Evolutionary conservation across 2,888 invertebrate genomes (phyloP).

Genomic region (Temnothorax unifasciatus): DNA sequence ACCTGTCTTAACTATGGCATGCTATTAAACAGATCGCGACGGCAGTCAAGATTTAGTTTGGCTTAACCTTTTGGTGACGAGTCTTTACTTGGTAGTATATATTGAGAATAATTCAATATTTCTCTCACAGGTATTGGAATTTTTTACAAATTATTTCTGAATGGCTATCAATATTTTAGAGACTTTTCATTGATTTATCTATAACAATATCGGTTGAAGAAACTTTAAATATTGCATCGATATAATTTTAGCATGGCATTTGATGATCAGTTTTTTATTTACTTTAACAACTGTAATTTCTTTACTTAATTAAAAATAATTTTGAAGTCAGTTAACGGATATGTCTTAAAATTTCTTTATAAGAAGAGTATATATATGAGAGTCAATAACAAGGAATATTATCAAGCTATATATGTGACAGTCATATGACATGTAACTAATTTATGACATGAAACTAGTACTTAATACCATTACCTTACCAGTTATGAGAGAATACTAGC

Average conservation of each 20-base stretch:
- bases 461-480: constrained; percentile 6
- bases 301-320: background rate
- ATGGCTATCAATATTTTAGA: background rate
- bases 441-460: constrained; percentile 20
- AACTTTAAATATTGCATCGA: background rate
- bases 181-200: background rate
- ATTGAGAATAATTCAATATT: background rate
- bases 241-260: background rate
- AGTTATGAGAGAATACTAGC: background rate
- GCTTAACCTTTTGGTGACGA: constrained; percentile 19
- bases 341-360: background rate
- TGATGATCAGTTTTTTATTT: background rate
- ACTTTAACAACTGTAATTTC: background rate
- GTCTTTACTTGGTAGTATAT: background rate
- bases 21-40: constrained; percentile 46
- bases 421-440: background rate
- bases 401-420: background rate
- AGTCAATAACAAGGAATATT: background rate
- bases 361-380: too few relatives aligned
- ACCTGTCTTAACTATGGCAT: constrained; percentile 44
- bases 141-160: background rate
- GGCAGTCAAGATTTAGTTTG: constrained; percentile 38
- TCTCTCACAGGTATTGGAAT: background rate
- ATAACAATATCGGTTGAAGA: background rate
- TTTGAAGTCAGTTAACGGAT: background rate